Conservation (phyloP, 2,888 invertebrate species). For the Dugesia japonica region DNA sequence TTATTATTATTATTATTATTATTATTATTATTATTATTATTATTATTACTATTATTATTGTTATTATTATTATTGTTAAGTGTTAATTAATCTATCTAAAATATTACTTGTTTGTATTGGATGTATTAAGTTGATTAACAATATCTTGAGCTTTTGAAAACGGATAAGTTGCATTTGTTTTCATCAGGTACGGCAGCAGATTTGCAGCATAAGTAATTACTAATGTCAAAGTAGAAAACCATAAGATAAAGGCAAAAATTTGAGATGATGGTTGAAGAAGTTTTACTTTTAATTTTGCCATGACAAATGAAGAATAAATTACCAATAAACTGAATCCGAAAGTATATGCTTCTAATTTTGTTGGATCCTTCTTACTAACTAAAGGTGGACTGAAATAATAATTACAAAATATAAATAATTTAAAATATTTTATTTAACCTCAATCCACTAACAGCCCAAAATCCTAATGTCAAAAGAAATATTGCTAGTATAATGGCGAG, state of each 20-base stretch:
- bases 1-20: too few species aligned
- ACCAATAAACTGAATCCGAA: background rate
- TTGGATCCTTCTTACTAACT: background rate
- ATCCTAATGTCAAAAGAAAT: background rate
- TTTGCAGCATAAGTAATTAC: background rate
- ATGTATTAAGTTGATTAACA: too few species aligned
- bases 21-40: too few species aligned
- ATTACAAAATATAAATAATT: too few species aligned
- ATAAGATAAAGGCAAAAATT: background rate
- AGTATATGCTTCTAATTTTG: background rate
- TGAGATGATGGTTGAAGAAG: background rate
- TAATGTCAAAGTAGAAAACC: slow-evolving; percentile 5
- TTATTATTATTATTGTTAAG: too few species aligned
- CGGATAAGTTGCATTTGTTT: background rate
- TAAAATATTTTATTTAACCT: background rate
- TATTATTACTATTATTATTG: too few species aligned
- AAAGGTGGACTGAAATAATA: background rate
- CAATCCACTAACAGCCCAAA: background rate
- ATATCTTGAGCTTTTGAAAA: background rate
- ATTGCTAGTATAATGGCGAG: background rate
- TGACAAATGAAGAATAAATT: slow-evolving; percentile 6
- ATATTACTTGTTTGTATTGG: too few species aligned
- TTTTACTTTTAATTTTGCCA: slow-evolving; percentile 11
- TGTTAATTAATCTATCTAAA: too few species aligned
- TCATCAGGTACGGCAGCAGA: background rate